Base-by-base conservation (phyloP, 2,888 invertebrate genomes). In the Homarus gammarus region DNA sequence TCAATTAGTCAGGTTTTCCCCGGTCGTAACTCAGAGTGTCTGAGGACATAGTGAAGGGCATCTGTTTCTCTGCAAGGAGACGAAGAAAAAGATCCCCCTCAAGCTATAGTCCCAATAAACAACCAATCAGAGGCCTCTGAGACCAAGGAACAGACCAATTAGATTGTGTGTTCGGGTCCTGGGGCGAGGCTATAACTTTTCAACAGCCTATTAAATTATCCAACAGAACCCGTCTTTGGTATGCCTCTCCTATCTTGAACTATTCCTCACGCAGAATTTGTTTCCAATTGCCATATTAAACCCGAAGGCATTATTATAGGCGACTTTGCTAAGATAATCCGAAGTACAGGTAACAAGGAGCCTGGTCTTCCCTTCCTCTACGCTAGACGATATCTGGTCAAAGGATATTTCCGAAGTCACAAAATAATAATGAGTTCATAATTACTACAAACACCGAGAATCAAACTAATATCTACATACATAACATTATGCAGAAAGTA, bases 91-190 rank as follows among this genome's bases (percentile, higher is more conserved):
- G 15, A 18, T 18, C 56, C 18, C 18, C 56, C 18, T 18, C 56
- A 2, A 56, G 56, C 15, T 18, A 56, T 56, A 56, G 15, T 18
- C 18, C 56, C 56, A 56, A 56, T 56, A 56, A 56, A 56, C 56
- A 56, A 56, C 56, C 56, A 56, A 56, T 56, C 56, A 56, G 56
- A 56, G 56, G 56, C 56, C 56, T 56, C 56, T 2, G 56, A 56
- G 56, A 56, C 56, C 56, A 18, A 18, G 56, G 18, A 18, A 56
- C 2, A 56, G 56, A 56, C 56, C 56, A 56, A 56, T 56, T 56
- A 56, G 56, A 56, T 56, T 18, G 10, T 56, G 56, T 56, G 44
- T 44, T 56, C 15, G 10, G 2, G 18, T 56, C 56, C 18, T 56
- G 56, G 10, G 56, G 56, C 56, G 56, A 18, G 18, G 56, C 56